Conservation (phyloP, 2,113 vertebrate species). For the Lonchura striata region DNA sequence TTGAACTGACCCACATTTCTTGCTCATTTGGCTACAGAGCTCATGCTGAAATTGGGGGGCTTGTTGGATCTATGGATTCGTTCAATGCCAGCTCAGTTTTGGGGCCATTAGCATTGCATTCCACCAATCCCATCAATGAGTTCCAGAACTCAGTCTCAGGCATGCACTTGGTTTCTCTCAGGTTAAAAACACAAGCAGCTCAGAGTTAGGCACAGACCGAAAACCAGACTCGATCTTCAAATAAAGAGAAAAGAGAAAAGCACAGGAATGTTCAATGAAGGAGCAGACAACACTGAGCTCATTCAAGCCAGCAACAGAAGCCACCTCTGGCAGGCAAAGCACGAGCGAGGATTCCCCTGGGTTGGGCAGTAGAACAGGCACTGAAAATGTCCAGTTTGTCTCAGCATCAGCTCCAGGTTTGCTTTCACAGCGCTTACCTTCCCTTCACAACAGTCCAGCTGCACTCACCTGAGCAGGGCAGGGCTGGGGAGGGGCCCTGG, state of each 20-base stretch:
- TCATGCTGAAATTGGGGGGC: conserved; percentile 46
- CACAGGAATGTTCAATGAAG: conserved; percentile 44
- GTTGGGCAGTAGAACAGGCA: not conserved
- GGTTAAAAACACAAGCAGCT: conserved; percentile 59
- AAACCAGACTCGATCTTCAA: conserved; percentile 47
- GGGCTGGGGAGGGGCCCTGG: rapidly evolving
- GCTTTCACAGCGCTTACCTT: not conserved
- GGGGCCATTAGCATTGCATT: conserved; percentile 52
- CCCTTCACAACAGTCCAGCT: not conserved
- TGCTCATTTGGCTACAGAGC: conserved; percentile 24
- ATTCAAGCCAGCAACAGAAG: conserved; percentile 27
- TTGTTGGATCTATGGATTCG: conserved; percentile 38
- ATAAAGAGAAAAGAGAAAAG: conserved; percentile 68
- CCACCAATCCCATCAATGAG: conserved; percentile 52
- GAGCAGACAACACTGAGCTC: conserved; percentile 23
- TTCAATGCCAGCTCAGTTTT: conserved; percentile 52
- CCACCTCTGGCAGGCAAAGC: conserved; percentile 20
- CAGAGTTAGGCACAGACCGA: conserved; percentile 40
- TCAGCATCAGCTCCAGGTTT: not conserved
- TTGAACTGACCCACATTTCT: not conserved
- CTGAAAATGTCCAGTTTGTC: not conserved
- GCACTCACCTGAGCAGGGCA: not conserved
- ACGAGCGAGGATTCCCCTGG: conserved; percentile 45
- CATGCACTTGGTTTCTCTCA: conserved; percentile 62
- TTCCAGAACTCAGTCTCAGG: conserved; percentile 48